Evolutionary conservation across 1,140 invertebrate genomes (phyloP), one percentile per base, ranked within the genome.

Genomic region (Anagrus nilaparvatae): DNA sequence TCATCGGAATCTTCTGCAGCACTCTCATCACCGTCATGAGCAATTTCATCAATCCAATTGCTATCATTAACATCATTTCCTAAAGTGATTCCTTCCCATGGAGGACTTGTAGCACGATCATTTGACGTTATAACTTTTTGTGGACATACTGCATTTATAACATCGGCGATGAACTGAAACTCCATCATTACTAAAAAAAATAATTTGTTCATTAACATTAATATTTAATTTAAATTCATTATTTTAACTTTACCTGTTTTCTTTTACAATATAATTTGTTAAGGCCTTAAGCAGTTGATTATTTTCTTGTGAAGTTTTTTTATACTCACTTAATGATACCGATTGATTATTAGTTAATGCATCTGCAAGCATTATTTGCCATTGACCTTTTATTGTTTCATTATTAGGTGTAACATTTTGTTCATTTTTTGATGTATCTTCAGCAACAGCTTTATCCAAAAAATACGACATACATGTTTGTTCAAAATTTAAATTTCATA

Each of bases 1-100:
- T 97, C 93, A 65, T 97, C 92, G 0, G 90, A 95, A 64, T 96
- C 92, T 60, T 96, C 93, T 3, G 81, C 87, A 38, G 79, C 79
- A 32, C 87, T 91, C 52, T 95, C 91, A 12, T 94, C 90, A 30
- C 94, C 90, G 23, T 95, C 89, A 43, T 84, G 81, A 10, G 75
- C 75, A 3, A 79, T 58, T 43, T 93, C 89, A 38, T 91, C 88
- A 1, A 81, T 74, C 75, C 87, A 84, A 56, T 93, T 87, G 33
- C 80, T 74, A 47, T 84, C 82, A 24, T 84, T 84, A 20, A 84
- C 73, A 45, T 82, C 81, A 17, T 82, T 68, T 10, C 66, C 72
- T 8, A 80, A 77, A 5, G 78, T 71, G 9, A 86, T 84, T 31
- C 80, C 78, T 44, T 90, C 86, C 80, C 85, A 85, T 0, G 83